Percentiles rank a stretch among this genome's conserved stretches.
Evolutionary conservation across 1,140 invertebrate genomes (phyloP).

Genomic region (Nomia melanderi): DNA sequence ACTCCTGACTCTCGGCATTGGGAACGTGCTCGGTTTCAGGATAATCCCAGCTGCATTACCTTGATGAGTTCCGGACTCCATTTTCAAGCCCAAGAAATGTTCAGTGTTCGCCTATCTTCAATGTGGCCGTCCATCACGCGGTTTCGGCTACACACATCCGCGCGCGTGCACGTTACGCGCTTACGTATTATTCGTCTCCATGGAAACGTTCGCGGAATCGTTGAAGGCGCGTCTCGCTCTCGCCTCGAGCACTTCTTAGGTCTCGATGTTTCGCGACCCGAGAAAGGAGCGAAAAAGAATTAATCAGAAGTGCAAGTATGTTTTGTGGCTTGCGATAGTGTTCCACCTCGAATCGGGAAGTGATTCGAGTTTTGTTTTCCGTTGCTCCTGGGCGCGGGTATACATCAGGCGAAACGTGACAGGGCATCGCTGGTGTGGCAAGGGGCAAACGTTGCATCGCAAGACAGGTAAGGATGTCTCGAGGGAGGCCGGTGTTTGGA

Average conservation of each 20-base stretch:
- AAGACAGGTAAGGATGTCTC: constrained; percentile 46
- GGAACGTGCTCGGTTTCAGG: constrained; percentile 69
- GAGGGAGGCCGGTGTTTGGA: constrained; percentile 53
- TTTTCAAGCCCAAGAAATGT: constrained; percentile 55
- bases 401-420: constrained; percentile 37
- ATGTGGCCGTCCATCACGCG: constrained; percentile 10
- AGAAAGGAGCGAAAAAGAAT: too few relatives aligned
- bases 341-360: constrained; percentile 12
- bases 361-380: background rate
- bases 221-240: background rate
- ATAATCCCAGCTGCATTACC: constrained; percentile 80
- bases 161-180: constrained; percentile 28
- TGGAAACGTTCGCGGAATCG: background rate
- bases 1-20: constrained; percentile 65
- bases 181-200: constrained; percentile 21
- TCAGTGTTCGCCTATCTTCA: constrained; percentile 28
- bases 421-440: constrained; percentile 3
- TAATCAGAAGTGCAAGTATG: too few relatives aligned
- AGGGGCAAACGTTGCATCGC: constrained; percentile 43
- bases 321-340: background rate
- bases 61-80: constrained; percentile 78
- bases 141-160: background rate
- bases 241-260: background rate
- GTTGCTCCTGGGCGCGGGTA: background rate
- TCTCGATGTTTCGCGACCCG: too few relatives aligned